These are phyloP conservation scores for Spizaetus ornatus DNA, from an alignment of 2,113 vertebrate genomes.

Conservation along the genomic window DNA sequence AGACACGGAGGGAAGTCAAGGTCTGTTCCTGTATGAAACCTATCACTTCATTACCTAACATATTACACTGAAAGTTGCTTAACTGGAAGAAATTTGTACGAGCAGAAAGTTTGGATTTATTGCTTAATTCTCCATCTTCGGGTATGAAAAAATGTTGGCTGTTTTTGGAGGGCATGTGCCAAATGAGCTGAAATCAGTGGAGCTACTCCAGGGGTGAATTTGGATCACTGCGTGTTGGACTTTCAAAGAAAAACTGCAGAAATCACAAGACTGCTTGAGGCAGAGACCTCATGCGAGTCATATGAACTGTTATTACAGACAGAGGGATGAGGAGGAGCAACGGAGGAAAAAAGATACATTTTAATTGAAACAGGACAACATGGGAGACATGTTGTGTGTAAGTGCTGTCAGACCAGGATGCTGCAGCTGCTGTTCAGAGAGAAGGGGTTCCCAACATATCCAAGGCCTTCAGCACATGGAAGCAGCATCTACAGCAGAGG, in stretches of 20 bases:
- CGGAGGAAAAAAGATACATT: not conserved
- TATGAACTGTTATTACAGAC: constrained; percentile 59
- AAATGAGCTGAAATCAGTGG: not conserved
- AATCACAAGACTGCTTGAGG: constrained; percentile 80
- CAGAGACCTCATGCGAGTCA: constrained; percentile 75
- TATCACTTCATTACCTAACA: not conserved
- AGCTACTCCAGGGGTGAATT: not conserved
- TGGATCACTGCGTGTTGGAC: not conserved
- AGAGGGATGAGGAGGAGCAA: not conserved
- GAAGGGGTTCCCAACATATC: not conserved
- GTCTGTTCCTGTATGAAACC: not conserved
- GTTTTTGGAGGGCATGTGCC: not conserved
- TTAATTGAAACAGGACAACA: constrained; percentile 23
- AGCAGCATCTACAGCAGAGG: constrained; percentile 18
- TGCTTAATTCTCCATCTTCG: not conserved
- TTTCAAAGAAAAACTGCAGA: constrained; percentile 50
- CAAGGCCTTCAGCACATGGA: not conserved
- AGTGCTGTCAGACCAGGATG: constrained; percentile 32
- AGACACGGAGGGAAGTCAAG: not conserved
- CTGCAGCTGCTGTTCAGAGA: constrained; percentile 54
- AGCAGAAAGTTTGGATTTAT: not conserved
- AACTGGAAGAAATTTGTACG: not conserved
- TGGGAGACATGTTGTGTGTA: constrained; percentile 66
- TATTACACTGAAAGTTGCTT: not conserved
- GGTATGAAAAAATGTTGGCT: not conserved